Evolutionary conservation across 1,140 invertebrate species (phyloP), one percentile per base, ranked within the genome.

Genomic region (Coelopa frigida): DNA sequence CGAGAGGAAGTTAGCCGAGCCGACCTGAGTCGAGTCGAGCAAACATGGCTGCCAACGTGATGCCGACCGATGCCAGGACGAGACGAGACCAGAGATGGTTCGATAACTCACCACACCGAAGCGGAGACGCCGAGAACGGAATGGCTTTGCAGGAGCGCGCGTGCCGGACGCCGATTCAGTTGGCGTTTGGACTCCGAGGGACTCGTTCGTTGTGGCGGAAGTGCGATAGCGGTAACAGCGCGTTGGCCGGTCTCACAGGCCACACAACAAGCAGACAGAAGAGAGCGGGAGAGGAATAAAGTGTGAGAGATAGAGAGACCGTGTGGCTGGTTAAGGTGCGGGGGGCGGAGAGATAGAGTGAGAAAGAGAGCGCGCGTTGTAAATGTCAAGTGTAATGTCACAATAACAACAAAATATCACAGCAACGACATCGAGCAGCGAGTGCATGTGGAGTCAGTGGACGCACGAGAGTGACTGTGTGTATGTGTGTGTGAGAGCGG

Each of bases 341-440:
- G 36, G 17, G 44, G 21, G n/a, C 12, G 35, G 35, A 26, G 44
- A 27, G 27, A n/a, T 21, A 39, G 17, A 35, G 15, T 12, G 35
- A 37, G 37, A 39, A 29, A 39, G 24, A 27, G 29, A 14, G 40
- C 40, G 26, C 27, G 24, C 40, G 23, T 29, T 42, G 33, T 59
- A 65, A 61, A 65, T 65, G 61, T 65, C 61, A 65, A 65, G 61
- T 64, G 61, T 65, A 65, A 65, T 65, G 61, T 65, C 61, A 65
- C 59, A 61, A 64, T 58, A 55, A 63, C n/a, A n/a, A n/a, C n/a
- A n/a, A n/a, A n/a, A n/a, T n/a, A n/a, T n/a, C n/a, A n/a, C n/a
- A n/a, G n/a, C n/a, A n/a, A n/a, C n/a, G 35, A 37, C 35, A 37
- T 15, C 35, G 35, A 17, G 17, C 27, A 42, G 27, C 27, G 14